A percentile compares a stretch with the other conserved stretches of the same genome.
Conservation (phyloP, 2,113 vertebrate species). For the Athene noctua region DNA sequence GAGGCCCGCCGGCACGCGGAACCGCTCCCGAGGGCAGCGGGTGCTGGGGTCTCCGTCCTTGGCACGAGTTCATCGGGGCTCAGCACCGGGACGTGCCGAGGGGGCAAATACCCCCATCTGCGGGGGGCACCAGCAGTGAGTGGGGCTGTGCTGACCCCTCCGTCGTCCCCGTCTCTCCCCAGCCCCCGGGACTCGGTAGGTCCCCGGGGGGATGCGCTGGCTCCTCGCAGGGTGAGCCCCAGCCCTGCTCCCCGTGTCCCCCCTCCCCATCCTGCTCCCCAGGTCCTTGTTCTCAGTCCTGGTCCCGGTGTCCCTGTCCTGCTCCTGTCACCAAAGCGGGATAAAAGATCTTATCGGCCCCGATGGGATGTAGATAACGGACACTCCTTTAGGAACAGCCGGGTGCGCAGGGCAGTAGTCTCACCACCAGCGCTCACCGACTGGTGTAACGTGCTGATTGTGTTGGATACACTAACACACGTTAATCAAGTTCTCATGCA, state of each 20-base stretch:
- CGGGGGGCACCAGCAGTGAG: accelerated
- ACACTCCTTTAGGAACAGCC: too few species aligned
- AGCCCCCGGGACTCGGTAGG: accelerated
- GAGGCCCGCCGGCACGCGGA: background rate
- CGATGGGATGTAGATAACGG: too few species aligned
- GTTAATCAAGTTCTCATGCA: too few species aligned
- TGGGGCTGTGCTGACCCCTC: too few species aligned
- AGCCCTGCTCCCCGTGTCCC: background rate
- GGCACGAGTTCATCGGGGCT: background rate
- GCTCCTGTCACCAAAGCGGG: background rate
- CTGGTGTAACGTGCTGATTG: too few species aligned
- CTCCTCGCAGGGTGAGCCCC: background rate
- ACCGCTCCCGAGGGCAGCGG: accelerated
- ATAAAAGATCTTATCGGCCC: too few species aligned
- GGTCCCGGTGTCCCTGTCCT: background rate
- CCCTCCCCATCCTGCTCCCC: background rate
- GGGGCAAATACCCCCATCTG: accelerated
- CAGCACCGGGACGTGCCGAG: accelerated
- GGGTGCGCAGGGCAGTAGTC: too few species aligned
- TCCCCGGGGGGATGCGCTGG: accelerated
- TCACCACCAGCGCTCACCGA: too few species aligned
- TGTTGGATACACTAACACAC: too few species aligned
- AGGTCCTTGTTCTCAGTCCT: background rate
- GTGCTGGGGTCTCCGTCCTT: background rate
- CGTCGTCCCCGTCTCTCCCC: accelerated